Evolutionary conservation across 2,888 invertebrate genomes (phyloP).

Genomic region (Agrochola lota): DNA sequence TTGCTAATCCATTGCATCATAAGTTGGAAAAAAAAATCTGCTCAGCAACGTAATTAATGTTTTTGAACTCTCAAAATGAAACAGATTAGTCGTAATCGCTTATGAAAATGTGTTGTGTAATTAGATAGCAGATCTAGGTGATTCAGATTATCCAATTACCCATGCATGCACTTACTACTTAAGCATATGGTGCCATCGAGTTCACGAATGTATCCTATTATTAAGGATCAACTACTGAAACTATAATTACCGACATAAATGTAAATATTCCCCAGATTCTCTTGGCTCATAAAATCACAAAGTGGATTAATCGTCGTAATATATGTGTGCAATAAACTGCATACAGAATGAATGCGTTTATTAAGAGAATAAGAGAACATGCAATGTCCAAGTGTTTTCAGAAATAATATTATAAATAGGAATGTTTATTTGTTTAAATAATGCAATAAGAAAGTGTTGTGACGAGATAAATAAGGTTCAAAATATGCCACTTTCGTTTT

Average conservation of each 20-base stretch:
- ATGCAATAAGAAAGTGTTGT: not conserved
- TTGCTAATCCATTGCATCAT: too few relatives aligned
- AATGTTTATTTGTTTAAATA: slow-evolving; percentile 20
- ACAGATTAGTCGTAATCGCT: too few relatives aligned
- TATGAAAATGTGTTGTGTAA: too few relatives aligned
- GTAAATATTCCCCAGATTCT: not conserved
- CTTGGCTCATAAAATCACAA: slow-evolving; percentile 20
- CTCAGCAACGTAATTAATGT: too few relatives aligned
- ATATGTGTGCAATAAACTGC: slow-evolving; percentile 35
- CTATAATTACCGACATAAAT: not conserved
- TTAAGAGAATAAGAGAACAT: slow-evolving; percentile 11
- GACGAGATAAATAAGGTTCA: not conserved
- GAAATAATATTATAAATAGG: slow-evolving; percentile 13
- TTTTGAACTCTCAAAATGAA: too few relatives aligned
- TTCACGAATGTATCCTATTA: not conserved
- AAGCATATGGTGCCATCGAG: not conserved
- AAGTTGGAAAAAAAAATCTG: too few relatives aligned
- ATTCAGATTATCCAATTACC: not conserved
- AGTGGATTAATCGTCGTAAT: not conserved
- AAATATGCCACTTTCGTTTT: not conserved
- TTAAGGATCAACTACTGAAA: not conserved
- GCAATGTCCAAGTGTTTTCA: slow-evolving; percentile 2
- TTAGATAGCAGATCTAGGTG: too few relatives aligned
- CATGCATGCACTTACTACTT: not conserved
- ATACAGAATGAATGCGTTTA: slow-evolving; percentile 28